phyloP scores from a whole-genome alignment of 1,140 invertebrate species.

The Bathynomus jamesi region DNA sequence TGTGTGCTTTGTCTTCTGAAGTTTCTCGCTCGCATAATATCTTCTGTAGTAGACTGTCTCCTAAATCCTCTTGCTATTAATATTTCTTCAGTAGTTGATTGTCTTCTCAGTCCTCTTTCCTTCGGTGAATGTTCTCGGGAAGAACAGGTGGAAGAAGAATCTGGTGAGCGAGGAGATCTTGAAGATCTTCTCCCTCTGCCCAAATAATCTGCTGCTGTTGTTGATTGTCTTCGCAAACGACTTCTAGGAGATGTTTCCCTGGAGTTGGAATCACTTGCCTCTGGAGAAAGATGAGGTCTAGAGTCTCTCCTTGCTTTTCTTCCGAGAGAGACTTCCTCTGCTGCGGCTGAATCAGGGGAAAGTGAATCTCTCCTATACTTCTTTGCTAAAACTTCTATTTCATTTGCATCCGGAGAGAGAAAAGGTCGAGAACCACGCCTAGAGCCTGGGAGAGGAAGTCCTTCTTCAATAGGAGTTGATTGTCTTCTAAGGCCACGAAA shows the following conservation, averaged over 20 bases:
- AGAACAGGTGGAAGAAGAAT: slow-evolving; percentile 62
- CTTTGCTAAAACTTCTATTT: slow-evolving; percentile 20
- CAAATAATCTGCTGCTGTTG: slow-evolving; percentile 36
- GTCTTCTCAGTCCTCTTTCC: slow-evolving; percentile 49
- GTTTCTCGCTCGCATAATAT: slow-evolving; percentile 82
- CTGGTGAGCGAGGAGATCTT: slow-evolving; percentile 53
- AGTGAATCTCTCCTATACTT: slow-evolving; percentile 62
- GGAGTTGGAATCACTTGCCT: slow-evolving; percentile 52
- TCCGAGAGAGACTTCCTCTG: slow-evolving; percentile 43
- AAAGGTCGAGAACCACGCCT: slow-evolving; percentile 69
- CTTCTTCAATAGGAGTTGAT: slow-evolving; percentile 77
- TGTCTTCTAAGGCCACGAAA: slow-evolving; percentile 68
- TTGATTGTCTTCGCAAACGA: slow-evolving; percentile 36
- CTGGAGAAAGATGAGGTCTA: slow-evolving; percentile 66
- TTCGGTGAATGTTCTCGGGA: slow-evolving; percentile 51
- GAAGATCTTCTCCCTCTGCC: slow-evolving; percentile 43
- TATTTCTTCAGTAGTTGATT: slow-evolving; percentile 86
- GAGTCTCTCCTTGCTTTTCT: slow-evolving; percentile 58
- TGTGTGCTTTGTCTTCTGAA: slow-evolving; percentile 58
- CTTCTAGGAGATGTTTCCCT: slow-evolving; percentile 29
- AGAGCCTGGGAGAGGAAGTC: slow-evolving; percentile 42
- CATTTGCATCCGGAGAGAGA: slow-evolving; percentile 57
- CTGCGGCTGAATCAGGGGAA: slow-evolving; percentile 70
- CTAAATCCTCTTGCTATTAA: slow-evolving; percentile 79
- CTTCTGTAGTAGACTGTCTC: slow-evolving; percentile 79